Evolutionary conservation across 2,797 vertebrate species (phyloP), one percentile per base, ranked within the genome.

Genomic region (Catharus ustulatus): DNA sequence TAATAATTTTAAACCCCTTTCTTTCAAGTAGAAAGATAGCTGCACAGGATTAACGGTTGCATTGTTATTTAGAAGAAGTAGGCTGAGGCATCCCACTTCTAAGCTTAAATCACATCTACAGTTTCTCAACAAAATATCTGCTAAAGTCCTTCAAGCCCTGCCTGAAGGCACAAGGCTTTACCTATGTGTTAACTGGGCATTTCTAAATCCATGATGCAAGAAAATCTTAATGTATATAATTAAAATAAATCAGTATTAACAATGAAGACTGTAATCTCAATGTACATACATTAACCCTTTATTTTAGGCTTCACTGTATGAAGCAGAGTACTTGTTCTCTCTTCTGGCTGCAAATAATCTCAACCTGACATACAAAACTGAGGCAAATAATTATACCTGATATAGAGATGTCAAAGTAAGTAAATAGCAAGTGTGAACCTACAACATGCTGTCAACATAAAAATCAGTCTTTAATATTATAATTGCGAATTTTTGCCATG

Each of bases 391-490:
- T 89, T 55, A 80, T 30, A 67, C 69, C 19, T 21, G 20, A 69
- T 74, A 63, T 20, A 51, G 5, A 59, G 43, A 34, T 43, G 68
- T 83, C 81, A 43, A 87, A 88, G 52, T 34, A 58, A 82, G 22
- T 74, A 46, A 86, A 49, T 15, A 76, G 45, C 59, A 74, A 77
- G 13, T 9, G 8, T 59, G 18, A 38, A 81, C 32, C 36, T 55
- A 52, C 49, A 86, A 78, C 63, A 68, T 45, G 26, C 71, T 84
- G 38, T 42, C 57, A 92, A 48, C n/a, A 27, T 23, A 57, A 14
- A 71, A 55, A 67, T 99, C 96, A 99, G 84, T 99, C 98, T 97
- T 98, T 99, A 43, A 98, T 40, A 45, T 98, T 99, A 93, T 99
- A 99, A 97, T 99, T 99, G 67, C 98, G 98, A 87, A 99, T 97